These are phyloP conservation scores for Junonia oenone DNA, from an alignment of 2,888 invertebrate species.

Conservation along the genomic window DNA sequence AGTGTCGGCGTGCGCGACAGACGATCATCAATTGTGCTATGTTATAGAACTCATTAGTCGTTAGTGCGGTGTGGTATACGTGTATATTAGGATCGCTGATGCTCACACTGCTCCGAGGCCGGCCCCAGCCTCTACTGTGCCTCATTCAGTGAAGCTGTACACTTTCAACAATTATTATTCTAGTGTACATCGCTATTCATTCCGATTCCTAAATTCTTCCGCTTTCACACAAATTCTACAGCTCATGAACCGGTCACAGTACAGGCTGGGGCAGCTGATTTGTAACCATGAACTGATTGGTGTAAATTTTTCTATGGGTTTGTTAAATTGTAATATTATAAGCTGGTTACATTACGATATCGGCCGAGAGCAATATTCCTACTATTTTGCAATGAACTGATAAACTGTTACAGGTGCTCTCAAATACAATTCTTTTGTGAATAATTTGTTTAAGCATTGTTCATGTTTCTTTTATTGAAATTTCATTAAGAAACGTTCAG, in stretches of 20 bases:
- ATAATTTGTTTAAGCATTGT: constrained; percentile 40
- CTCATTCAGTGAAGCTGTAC: constrained; percentile 22
- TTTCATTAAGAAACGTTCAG: constrained; percentile 33
- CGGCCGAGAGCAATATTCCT: constrained; percentile 41
- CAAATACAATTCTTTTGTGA: constrained; percentile 41
- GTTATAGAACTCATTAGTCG: constrained; percentile 61
- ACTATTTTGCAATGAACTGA: constrained; percentile 43
- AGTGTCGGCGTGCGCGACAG: constrained; percentile 52
- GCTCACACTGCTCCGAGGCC: constrained; percentile 57
- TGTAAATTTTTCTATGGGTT: constrained; percentile 77
- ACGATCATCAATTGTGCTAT: constrained; percentile 63
- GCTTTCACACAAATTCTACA: constrained; percentile 15
- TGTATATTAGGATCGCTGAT: constrained; percentile 36
- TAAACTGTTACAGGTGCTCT: constrained; percentile 56
- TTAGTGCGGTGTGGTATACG: constrained; percentile 54
- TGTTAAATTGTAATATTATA: constrained; percentile 57
- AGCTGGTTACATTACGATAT: constrained; percentile 38
- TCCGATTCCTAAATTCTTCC: constrained; percentile 26
- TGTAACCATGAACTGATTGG: constrained; percentile 68
- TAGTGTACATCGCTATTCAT: constrained; percentile 12
- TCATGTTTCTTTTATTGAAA: constrained; percentile 12
- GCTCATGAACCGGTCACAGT: constrained; percentile 30
- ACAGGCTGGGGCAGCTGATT: constrained; percentile 59
- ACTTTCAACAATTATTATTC: constrained; percentile 6
- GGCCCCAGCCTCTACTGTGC: constrained; percentile 63